phyloP scores from a whole-genome alignment of 2,888 invertebrate genomes.

The Oxytorus armatus region DNA sequence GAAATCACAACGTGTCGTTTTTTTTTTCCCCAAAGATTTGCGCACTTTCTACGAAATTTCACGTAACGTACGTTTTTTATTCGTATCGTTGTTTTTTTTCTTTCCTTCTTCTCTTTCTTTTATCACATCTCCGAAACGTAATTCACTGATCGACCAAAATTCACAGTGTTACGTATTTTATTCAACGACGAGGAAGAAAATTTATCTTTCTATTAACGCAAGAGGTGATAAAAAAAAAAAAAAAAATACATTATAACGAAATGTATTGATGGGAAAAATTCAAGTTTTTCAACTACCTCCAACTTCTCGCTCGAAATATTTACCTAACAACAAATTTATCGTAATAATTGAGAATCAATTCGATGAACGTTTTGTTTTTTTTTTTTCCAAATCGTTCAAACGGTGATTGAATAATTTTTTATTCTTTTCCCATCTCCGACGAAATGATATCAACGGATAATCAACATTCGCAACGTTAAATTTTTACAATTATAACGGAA shows the following conservation, averaged over 20 bases:
- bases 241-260: constrained; percentile 9
- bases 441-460: constrained; percentile 28
- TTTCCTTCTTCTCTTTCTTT: background rate
- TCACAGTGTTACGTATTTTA: background rate
- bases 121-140: background rate
- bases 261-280: background rate
- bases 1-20: background rate
- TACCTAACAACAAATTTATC: background rate
- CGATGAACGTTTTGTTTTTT: background rate
- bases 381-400: background rate
- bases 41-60: constrained; percentile 46
- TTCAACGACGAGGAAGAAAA: constrained; percentile 12
- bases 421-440: constrained; percentile 26
- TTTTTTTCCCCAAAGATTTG: constrained; percentile 2
- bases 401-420: background rate
- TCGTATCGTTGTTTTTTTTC: too few relatives aligned
- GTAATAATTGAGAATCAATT: background rate
- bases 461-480: constrained; percentile 16
- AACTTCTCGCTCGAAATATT: background rate
- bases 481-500: constrained; percentile 52
- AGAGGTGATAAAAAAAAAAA: background rate
- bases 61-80: constrained; percentile 12
- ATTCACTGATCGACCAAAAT: background rate
- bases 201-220: background rate
- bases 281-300: background rate